These are phyloP conservation scores for Calyptomena viridis DNA, from an alignment of 2,113 vertebrate species.

Conservation along the genomic window DNA sequence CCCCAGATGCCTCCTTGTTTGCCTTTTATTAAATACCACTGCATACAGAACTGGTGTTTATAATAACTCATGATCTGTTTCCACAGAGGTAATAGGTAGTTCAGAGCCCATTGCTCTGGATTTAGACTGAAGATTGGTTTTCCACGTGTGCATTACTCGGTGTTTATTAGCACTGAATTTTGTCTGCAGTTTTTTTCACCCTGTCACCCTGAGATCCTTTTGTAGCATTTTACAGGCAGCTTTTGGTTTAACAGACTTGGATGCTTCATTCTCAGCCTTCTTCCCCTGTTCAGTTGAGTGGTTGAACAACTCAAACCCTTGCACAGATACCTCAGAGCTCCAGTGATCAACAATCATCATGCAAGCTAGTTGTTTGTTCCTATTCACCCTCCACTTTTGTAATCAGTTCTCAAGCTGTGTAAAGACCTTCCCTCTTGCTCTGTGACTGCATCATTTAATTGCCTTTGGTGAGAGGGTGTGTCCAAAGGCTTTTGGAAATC, in stretches of 20 bases:
- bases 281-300: neutral
- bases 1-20: neutral
- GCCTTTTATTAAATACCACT: neutral
- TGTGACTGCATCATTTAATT: neutral
- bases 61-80: neutral
- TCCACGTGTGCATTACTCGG: neutral
- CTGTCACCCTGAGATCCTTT: neutral
- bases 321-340: neutral
- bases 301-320: neutral
- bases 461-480: neutral
- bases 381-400: neutral
- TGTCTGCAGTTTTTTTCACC: neutral
- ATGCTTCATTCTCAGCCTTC: neutral
- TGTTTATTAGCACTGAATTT: neutral
- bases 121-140: neutral
- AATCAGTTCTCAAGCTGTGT: neutral
- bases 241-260: neutral
- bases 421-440: neutral
- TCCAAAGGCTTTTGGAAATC: neutral
- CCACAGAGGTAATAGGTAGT: neutral
- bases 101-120: neutral
- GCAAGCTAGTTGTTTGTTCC: neutral
- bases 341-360: neutral
- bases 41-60: neutral
- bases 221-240: neutral